Evolutionary conservation across 2,888 invertebrate species (phyloP), one percentile per base, ranked within the genome.

Genomic region (Drosophila paucipuncta): DNA sequence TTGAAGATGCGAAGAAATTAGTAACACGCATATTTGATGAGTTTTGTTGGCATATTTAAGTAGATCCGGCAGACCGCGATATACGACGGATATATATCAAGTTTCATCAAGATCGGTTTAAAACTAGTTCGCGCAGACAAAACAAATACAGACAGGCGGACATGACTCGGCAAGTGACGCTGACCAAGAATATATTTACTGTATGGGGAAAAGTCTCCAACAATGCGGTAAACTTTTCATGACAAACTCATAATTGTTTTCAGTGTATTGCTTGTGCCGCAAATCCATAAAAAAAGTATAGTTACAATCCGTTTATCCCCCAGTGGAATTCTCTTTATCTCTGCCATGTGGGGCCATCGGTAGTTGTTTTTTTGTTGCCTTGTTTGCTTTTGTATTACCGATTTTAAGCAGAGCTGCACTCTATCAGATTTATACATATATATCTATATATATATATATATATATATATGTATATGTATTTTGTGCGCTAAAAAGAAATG

Each of bases 331-430:
- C 11, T 28, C 35, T 25, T 61, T 64, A 70, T 80, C 64, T 78
- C 72, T 25, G n/a, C 4, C 28, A 39, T 9, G 55, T 16, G 37
- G 53, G 41, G 67, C 41, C 81, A 80, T 80, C 81, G 39, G 49
- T 13, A 67, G 43, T 60, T 65, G 54, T 71, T 33, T 62, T 13
- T 25, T 37, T 67, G 60, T 37, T 67, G 60, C 28, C 49, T 55
- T 55, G 63, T 64, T 76, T 67, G 50, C 50, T 54, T 54, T 67
- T 58, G 52, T 54, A 28, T 31, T 43, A 59, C 68, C 73, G 62
- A 63, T 57, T 66, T 71, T 69, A 41, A 64, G 69, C 76, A 58
- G 62, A 60, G 35, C 58, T 49, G 53, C 28, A 49, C 39, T 39
- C 41, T 31, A 60, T 33, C 52, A 59, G 30, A 50, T 43, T 72